phyloP scores from a whole-genome alignment of 2,797 vertebrate species.

The Ctenochaetus hawaiiensis region DNA sequence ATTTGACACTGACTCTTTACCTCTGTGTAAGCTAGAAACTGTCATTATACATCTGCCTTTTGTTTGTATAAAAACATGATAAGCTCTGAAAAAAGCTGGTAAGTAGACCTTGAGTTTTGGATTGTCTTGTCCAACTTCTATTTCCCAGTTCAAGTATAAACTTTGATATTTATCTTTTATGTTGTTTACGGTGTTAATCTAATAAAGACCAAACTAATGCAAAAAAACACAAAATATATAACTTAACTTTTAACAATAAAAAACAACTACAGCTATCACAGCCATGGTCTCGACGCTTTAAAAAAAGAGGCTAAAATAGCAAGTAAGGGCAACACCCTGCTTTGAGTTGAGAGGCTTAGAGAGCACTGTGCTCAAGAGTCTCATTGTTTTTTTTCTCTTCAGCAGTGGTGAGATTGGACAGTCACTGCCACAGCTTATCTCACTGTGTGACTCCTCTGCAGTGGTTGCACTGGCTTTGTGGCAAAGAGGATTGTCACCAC shows the following conservation, averaged over 20 bases:
- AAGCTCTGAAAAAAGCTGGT: not conserved
- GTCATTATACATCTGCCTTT: too few species aligned
- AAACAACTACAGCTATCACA: not conserved
- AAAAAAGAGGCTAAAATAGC: not conserved
- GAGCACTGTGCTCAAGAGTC: not conserved
- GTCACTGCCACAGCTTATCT: not conserved
- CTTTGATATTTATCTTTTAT: not conserved
- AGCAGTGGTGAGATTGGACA: not conserved
- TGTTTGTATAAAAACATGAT: not conserved
- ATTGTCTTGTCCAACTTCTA: not conserved
- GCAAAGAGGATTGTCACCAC: constrained; percentile 18
- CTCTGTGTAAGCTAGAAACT: too few species aligned
- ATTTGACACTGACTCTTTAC: too few species aligned
- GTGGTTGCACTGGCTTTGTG: constrained; percentile 4
- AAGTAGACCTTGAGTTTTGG: not conserved
- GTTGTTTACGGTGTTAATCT: not conserved
- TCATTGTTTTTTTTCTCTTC: not conserved
- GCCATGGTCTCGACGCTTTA: not conserved
- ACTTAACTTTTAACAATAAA: not conserved
- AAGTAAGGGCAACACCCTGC: not conserved
- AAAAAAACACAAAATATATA: not conserved
- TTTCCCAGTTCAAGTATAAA: too few species aligned
- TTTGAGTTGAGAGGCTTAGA: not conserved
- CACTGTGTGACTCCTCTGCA: constrained; percentile 6
- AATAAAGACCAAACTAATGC: not conserved